Evolutionary conservation across 2,797 vertebrate species (phyloP).

Genomic region (Chaenodraco wilsoni): DNA sequence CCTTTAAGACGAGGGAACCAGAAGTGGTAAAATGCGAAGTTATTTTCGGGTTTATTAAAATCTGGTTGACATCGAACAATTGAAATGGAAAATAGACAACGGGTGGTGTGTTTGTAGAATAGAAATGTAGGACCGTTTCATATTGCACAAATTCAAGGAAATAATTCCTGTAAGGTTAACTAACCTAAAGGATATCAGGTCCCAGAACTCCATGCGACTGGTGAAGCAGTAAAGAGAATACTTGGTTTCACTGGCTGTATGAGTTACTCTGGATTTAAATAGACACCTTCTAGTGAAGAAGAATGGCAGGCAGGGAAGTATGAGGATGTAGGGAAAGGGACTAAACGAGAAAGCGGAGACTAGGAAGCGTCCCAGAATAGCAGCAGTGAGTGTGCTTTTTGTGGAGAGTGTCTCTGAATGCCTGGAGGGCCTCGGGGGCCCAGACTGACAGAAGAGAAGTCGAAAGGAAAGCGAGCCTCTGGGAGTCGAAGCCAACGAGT

Average conservation of each 20-base stretch:
- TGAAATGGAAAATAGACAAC: background rate
- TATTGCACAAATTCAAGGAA: background rate
- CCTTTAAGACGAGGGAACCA: too few relatives aligned
- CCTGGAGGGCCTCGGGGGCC: constrained; percentile 74
- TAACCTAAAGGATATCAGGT: background rate
- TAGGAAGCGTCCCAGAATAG: constrained; percentile 73
- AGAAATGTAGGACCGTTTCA: background rate
- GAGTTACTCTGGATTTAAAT: background rate
- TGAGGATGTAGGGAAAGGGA: constrained; percentile 33
- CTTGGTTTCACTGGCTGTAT: background rate
- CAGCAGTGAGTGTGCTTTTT: constrained; percentile 73
- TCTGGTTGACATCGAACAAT: background rate
- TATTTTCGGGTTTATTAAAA: too few relatives aligned
- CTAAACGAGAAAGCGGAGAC: constrained; percentile 21
- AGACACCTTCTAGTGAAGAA: background rate
- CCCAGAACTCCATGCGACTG: background rate
- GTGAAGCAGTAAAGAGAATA: background rate
- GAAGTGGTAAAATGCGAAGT: too few relatives aligned
- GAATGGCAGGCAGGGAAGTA: constrained; percentile 15
- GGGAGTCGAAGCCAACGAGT: constrained; percentile 40
- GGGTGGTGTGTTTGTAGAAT: background rate
- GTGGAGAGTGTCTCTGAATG: constrained; percentile 76
- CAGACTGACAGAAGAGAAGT: constrained; percentile 73
- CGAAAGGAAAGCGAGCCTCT: constrained; percentile 58
- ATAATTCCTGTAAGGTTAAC: background rate